A percentile compares a stretch with the other conserved stretches of the same genome.
Evolutionary conservation across 2,113 vertebrate species (phyloP).

Genomic region (Gracilinanus agilis): DNA sequence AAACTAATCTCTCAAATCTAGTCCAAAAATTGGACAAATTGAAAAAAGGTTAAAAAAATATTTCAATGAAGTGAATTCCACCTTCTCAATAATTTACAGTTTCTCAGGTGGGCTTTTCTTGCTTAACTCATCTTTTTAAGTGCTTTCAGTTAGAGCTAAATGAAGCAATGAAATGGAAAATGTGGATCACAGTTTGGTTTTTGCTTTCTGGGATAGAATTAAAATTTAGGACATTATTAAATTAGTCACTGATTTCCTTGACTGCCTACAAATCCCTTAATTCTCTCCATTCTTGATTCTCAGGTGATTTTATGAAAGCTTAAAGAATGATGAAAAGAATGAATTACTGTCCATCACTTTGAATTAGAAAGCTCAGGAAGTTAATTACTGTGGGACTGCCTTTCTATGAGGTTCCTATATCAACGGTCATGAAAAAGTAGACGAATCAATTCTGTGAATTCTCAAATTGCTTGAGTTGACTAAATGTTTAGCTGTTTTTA

Average conservation of each 20-base stretch:
- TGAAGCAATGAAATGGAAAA: constrained; percentile 9
- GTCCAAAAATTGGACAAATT: constrained; percentile 26
- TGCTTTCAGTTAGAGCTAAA: constrained; percentile 23
- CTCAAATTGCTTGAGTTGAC: neutral
- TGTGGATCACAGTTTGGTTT: neutral
- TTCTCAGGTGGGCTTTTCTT: constrained; percentile 1
- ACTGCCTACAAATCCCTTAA: neutral
- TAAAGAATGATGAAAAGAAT: neutral
- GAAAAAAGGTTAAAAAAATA: constrained; percentile 7
- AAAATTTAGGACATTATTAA: constrained; percentile 3
- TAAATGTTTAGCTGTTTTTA: neutral
- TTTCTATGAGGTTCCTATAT: neutral
- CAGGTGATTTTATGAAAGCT: neutral
- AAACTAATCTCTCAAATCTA: constrained; percentile 42
- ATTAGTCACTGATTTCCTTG: neutral
- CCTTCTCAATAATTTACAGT: constrained; percentile 4
- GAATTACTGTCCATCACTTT: neutral
- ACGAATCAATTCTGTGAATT: neutral
- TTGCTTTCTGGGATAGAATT: constrained; percentile 5
- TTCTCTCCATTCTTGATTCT: neutral
- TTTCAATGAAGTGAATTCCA: constrained; percentile 16
- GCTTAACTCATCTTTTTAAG: constrained; percentile 16
- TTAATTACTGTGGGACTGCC: neutral
- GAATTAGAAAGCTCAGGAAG: neutral
- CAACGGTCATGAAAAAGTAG: neutral